Base-by-base conservation (phyloP, 2,113 vertebrate genomes). In the Dasypus novemcinctus region DNA sequence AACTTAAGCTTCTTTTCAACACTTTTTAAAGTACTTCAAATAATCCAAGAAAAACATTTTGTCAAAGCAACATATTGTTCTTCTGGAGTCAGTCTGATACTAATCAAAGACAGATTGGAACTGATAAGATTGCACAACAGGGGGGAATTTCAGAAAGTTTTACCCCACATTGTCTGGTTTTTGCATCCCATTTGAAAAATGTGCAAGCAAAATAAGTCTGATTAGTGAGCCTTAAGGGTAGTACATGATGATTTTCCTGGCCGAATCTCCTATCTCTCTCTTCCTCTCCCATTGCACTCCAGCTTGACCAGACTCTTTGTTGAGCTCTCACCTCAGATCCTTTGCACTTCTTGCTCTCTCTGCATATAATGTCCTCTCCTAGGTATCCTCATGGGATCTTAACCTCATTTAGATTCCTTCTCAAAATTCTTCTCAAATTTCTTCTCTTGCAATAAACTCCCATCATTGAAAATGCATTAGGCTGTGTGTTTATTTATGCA, bases 71-170 rank as follows among this genome's bases (percentile, higher is more conserved):
- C 54, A 57, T 93, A 43, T 76, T 90, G 36, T 96, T 96, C 91
- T 87, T 64, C 69, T 61, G 17, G 74, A 64, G 43, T 80, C 41
- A 92, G n/a, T 89, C 63, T 96, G 63, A 79, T 43, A 41, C 61
- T 90, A 94, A 95, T 81, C 74, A 96, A 93, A 95, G 84, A 94
- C 88, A 96, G 33, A 95, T 71, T 93, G 68, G 68, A 91, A 91
- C 33, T 80, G 66, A 88, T 63, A 74, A 89, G 68, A 80, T 63
- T 93, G 57, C 54, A 92, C 81, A 89, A 74, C 29, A 87, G 80
- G 41, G 82, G 36, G n/a, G 15, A 72, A 25, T 86, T 68, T 54
- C 17, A n/a, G 31, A 23, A 82, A 3, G 17, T 52, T 33, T 71
- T 78, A 69, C 46, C 29, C 29, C 68, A 76, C 12, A 59, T 68